Evolutionary conservation across 1,140 invertebrate species (phyloP).

Genomic region (Tachypleus tridentatus): DNA sequence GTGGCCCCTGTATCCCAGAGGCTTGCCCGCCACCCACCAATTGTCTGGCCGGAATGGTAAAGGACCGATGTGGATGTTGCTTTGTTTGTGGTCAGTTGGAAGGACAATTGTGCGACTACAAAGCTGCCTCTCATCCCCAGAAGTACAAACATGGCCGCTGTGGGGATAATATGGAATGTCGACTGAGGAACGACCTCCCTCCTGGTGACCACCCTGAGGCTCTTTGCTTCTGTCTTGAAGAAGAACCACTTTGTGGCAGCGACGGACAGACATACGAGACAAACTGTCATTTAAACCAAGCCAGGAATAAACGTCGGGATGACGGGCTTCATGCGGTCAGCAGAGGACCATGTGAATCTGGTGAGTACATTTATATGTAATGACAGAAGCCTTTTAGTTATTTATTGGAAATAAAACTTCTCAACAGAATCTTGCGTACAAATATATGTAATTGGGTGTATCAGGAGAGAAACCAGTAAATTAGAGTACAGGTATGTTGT

Average conservation of each 20-base stretch:
- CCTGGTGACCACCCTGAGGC: constrained; percentile 38
- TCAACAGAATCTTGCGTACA: too few species aligned
- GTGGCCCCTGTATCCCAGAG: constrained; percentile 2
- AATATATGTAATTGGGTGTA: too few species aligned
- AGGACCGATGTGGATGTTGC: constrained; percentile 46
- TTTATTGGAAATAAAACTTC: too few species aligned
- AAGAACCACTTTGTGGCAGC: constrained; percentile 43
- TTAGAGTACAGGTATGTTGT: too few species aligned
- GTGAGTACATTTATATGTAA: not conserved
- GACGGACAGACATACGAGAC: constrained; percentile 56
- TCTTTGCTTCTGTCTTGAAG: constrained; percentile 42
- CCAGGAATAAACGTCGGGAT: constrained; percentile 49
- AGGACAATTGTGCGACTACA: constrained; percentile 38
- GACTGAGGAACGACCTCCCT: constrained; percentile 30
- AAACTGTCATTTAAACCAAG: constrained; percentile 54
- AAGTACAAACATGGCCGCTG: constrained; percentile 25
- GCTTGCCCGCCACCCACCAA: constrained; percentile 7
- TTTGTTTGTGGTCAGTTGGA: constrained; percentile 41
- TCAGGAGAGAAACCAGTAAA: too few species aligned
- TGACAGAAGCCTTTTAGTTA: too few species aligned
- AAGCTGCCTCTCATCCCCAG: constrained; percentile 22
- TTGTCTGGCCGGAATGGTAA: constrained; percentile 16
- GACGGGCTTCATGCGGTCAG: constrained; percentile 16
- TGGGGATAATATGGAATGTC: constrained; percentile 39
- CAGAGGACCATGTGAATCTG: not conserved